phyloP scores from a whole-genome alignment of 2,113 vertebrate genomes.

The Engraulis encrasicolus region DNA sequence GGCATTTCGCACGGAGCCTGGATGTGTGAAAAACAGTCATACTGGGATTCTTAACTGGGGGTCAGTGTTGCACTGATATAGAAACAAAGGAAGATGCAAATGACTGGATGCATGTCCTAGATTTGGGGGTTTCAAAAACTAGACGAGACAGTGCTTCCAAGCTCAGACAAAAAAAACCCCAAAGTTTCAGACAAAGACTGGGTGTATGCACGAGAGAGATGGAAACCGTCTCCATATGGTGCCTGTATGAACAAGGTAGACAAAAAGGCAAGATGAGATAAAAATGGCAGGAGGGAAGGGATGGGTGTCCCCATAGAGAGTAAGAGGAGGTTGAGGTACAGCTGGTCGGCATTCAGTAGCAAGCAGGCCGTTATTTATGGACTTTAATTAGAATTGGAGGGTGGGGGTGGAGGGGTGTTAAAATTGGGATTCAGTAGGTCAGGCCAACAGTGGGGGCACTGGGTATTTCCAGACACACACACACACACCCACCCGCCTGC shows the following conservation, averaged over 20 bases:
- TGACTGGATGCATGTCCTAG: too few relatives aligned
- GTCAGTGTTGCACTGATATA: too few relatives aligned
- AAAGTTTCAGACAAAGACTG: not conserved
- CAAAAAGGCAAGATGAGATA: not conserved
- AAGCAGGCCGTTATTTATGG: not conserved
- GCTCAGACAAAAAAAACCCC: not conserved
- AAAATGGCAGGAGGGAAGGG: not conserved
- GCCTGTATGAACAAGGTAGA: not conserved
- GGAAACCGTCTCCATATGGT: not conserved
- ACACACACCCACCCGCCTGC: not conserved
- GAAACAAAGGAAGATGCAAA: too few relatives aligned
- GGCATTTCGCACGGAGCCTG: too few relatives aligned
- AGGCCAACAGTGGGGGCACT: constrained; percentile 68
- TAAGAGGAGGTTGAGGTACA: not conserved
- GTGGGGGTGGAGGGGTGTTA: constrained; percentile 21
- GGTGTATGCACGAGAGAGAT: not conserved
- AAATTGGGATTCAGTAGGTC: constrained; percentile 65
- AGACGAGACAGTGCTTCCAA: too few relatives aligned
- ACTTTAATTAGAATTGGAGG: not conserved
- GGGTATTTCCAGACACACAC: constrained; percentile 61
- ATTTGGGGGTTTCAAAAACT: too few relatives aligned
- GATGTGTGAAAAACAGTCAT: too few relatives aligned
- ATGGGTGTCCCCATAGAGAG: constrained; percentile 10
- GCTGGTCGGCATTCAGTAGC: not conserved
- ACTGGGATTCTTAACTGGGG: too few relatives aligned